Conservation (phyloP, 2,888 invertebrate genomes). For the Clusia tigrina region DNA sequence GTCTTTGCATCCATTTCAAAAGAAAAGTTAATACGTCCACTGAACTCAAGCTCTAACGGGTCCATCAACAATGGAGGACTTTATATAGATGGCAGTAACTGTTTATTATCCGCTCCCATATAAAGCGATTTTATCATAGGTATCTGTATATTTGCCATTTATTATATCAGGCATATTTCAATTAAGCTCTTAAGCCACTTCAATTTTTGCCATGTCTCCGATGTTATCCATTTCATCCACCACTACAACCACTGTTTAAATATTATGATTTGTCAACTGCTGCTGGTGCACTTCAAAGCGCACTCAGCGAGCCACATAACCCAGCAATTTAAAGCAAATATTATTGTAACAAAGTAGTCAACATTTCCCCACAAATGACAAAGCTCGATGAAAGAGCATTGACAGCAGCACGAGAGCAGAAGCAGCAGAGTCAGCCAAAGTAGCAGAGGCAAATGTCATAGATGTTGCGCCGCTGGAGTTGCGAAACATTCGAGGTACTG, state of each 20-base stretch:
- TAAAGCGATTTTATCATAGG: no score
- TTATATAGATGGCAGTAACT: no score
- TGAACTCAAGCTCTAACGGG: no score
- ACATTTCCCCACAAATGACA: conserved; percentile 48
- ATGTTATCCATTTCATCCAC: neutral
- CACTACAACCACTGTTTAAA: conserved; percentile 45
- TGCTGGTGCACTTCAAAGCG: no score
- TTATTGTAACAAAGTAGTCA: conserved; percentile 52
- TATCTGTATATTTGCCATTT: no score
- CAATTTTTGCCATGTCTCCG: neutral
- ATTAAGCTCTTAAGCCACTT: neutral
- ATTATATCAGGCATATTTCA: no score
- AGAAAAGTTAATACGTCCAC: no score
- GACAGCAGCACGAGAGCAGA: neutral
- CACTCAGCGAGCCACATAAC: conserved; percentile 36
- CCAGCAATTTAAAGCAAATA: conserved; percentile 46
- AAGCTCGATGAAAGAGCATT: conserved; percentile 23
- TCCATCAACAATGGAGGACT: no score
- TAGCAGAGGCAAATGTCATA: neutral
- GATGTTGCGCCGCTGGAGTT: neutral
- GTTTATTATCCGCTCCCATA: no score
- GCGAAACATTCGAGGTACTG: neutral
- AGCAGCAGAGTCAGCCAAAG: neutral
- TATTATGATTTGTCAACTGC: conserved; percentile 48
- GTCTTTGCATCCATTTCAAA: no score